Evolutionary conservation across 2,113 vertebrate species (phyloP), one percentile per base, ranked within the genome.

Genomic region (Himantopus leucocephalus): DNA sequence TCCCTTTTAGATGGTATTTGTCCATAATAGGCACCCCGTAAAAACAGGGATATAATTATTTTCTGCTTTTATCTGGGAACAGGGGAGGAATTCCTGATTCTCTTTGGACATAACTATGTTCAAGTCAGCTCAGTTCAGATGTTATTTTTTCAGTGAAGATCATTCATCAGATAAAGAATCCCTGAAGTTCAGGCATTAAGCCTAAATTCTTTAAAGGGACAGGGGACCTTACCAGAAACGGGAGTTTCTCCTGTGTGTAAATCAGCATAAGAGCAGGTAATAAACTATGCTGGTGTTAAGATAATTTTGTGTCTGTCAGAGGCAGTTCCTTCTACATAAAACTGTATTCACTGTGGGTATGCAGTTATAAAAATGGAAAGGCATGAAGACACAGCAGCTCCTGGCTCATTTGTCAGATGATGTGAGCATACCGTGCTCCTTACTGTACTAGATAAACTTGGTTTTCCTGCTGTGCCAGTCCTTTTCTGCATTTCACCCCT

Each of bases 1-100:
- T 90, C 52, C 6, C 10, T 78, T 81, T 94, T 81, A 87, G 35
- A 60, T 56, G 19, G 9, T 63, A 75, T 85, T 58, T 75, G n/a
- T 62, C 76, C 16, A 5, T 67, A 92, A 95, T 29, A 97, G 90
- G 76, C 75, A 92, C 63, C 60, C 63, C 87, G 23, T 68, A 75
- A 89, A 95, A 88, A 71, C 8, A 32, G 26, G 18, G 45, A 63
- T 75, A 23, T 34, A 86, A 53, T 48, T 30, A 66, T 96, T 88
- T 88, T 82, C 84, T 95, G 70, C 85, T 97, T 96, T 97, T 66
- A 94, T 92, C 73, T 68, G 43, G 60, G 76, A 95, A 92, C 27
- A 93, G 55, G 29, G 76, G 56, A 81, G n/a, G 39, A 90, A 91
- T 82, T 89, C 84, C 86, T 76, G 74, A 87, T 88, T 91, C 58